Conservation (phyloP, 1,140 invertebrate species). For the Polypedilum pembai region DNA sequence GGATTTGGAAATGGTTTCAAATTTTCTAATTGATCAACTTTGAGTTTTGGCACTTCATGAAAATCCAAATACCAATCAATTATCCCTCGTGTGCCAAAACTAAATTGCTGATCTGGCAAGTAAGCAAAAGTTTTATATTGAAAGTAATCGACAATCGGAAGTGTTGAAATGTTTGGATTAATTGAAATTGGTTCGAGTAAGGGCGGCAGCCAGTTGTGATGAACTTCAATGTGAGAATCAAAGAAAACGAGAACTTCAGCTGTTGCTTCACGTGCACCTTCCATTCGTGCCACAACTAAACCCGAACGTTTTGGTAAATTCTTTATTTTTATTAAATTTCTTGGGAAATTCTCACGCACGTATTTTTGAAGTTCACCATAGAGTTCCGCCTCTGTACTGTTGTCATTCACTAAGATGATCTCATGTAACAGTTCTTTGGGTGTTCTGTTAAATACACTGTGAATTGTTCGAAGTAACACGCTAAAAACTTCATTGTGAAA, state of each 20-base stretch:
- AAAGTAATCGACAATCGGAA: not conserved
- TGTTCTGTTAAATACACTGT: conserved; percentile 5
- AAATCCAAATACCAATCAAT: conserved; percentile 13
- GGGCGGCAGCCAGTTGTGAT: not conserved
- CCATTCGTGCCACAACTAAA: conserved; percentile 53
- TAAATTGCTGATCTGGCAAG: not conserved
- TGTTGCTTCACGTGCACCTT: conserved; percentile 49
- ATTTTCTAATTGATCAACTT: not conserved
- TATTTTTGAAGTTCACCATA: not conserved
- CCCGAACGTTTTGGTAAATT: conserved; percentile 47
- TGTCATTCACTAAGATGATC: not conserved
- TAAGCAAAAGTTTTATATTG: not conserved
- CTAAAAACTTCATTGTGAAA: not conserved
- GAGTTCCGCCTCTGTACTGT: not conserved
- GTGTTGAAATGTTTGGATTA: not conserved
- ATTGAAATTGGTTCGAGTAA: not conserved
- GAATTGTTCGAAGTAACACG: not conserved
- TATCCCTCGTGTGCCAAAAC: not conserved
- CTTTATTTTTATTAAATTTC: not conserved
- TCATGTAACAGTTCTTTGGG: not conserved
- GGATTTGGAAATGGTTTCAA: conserved; percentile 73
- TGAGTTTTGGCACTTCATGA: not conserved
- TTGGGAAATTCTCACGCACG: not conserved
- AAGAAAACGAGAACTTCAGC: conserved; percentile 59
- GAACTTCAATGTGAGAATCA: conserved; percentile 51